Conservation (phyloP, 2,888 invertebrate species). For the Phaedon cochleariae region DNA sequence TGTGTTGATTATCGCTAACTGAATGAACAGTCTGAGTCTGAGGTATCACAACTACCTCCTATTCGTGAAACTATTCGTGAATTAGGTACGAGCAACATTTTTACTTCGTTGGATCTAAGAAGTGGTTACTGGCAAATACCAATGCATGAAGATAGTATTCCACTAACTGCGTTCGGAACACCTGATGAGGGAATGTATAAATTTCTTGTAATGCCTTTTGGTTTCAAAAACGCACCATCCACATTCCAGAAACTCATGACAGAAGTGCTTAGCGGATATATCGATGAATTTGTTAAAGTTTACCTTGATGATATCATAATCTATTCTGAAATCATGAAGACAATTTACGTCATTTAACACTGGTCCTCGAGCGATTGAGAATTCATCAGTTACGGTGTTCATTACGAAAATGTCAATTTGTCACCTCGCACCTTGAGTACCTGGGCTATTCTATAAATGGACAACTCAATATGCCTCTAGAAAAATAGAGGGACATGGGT, state of each 20-base stretch:
- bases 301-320: not conserved
- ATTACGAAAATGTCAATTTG: not conserved
- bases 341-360: not conserved
- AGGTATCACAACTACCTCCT: not conserved
- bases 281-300: not conserved
- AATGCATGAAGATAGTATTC: not conserved
- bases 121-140: not conserved
- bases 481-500: constrained; percentile 30
- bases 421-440: not conserved
- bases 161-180: not conserved
- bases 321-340: not conserved
- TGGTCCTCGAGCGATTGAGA: not conserved
- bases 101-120: not conserved
- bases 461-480: not conserved
- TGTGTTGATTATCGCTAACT: not conserved
- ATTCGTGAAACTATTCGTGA: not conserved
- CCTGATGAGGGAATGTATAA: not conserved
- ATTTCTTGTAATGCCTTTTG: not conserved
- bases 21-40: not conserved
- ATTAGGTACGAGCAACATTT: not conserved
- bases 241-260: not conserved
- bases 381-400: not conserved
- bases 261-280: not conserved
- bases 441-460: not conserved
- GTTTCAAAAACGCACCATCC: no score